Evolutionary conservation across 2,113 vertebrate genomes (phyloP), one percentile per base, ranked within the genome.

Genomic region (Tor tambroides): DNA sequence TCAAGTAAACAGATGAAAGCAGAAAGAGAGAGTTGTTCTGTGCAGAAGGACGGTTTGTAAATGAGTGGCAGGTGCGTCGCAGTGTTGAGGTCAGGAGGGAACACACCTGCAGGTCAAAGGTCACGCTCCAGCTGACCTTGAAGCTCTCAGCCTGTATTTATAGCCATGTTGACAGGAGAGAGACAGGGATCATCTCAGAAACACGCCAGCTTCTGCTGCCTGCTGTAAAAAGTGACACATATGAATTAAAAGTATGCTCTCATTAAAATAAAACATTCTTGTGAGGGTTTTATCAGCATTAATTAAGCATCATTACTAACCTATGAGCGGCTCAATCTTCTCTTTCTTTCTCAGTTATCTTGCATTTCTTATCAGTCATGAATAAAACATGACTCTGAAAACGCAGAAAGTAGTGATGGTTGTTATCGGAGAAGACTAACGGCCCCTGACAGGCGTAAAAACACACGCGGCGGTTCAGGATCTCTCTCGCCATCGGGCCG

Each of bases 121-220:
- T 85, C 74, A 23, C 15, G 76, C 87, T 23, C 80, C 51, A 41
- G 78, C 88, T 87, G 91, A 91, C 91, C 91, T 89, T 86, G 84
- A 89, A 87, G 82, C 63, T 87, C 86, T 92, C 86, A 43, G 74
- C 86, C 30, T 91, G 93, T 90, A n/a, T 93, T 93, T 92, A 89
- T 86, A 80, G 71, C 85, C 89, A 85, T 32, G 72, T 17, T 41
- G 35, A 72, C 69, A 74, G 19, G 7, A 63, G 21, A 15, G 11
- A 30, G 46, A 78, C 32, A 35, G 30, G 6, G 32, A 77, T 41
- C 9, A 10, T 41, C 71, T 41, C 71, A 28, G 15, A 30, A 0
- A 65, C 63, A 65, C 63, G 4, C 30, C 67, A 71, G 30, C 15
- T 32, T 71, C 67, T 69, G 65, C 6, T 17, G 17, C 15, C 30